Evolutionary conservation across 2,113 vertebrate species (phyloP), one percentile per base, ranked within the genome.

Genomic region (Peucedramus taeniatus): DNA sequence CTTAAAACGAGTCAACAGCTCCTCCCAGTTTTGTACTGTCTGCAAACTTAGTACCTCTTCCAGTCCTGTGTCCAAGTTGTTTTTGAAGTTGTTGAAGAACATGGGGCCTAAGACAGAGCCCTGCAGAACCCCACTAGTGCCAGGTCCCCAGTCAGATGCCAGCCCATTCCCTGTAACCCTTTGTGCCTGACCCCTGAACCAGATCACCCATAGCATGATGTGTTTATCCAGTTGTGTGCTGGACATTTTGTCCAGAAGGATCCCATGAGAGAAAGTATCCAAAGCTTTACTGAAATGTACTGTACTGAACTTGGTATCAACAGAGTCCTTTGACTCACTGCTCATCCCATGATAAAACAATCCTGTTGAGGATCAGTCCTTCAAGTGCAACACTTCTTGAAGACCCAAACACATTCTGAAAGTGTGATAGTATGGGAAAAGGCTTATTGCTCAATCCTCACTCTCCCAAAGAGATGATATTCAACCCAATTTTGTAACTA

Each of bases 171-270:
- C 42, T 47, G 35, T 10, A 56, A 56, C 15, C 19, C 28, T 40
- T 15, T n/a, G 30, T 30, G 28, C n/a, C n/a, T 0, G 0, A 74
- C 9, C 9, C 0, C 0, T 15, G 30, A 65, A 14, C 59, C n/a
- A 74, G 28, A n/a, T 84, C n/a, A n/a, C 23, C 7, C 40, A 28
- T 4, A 5, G 1, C 11, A 64, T 33, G 40, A 28, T 8, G n/a
- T 15, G 7, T 49, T 75, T 24, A 30, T 57, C 15, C 42, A 75
- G 15, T 12, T 40, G 10, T 30, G 50, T 49, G 10, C 20, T 75
- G 15, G 8, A 42, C 9, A 20, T 16, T 30, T 40, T 13, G 16
- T 49, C 51, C 70, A 65, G 6, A 56, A 75, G 30, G 42, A 49
- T n/a, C 12, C 26, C 12, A 6, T 30, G 13, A 66, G 35, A 57